These are phyloP conservation scores for Micrastur ruficollis DNA, from an alignment of 2,797 vertebrate genomes.

Conservation along the genomic window DNA sequence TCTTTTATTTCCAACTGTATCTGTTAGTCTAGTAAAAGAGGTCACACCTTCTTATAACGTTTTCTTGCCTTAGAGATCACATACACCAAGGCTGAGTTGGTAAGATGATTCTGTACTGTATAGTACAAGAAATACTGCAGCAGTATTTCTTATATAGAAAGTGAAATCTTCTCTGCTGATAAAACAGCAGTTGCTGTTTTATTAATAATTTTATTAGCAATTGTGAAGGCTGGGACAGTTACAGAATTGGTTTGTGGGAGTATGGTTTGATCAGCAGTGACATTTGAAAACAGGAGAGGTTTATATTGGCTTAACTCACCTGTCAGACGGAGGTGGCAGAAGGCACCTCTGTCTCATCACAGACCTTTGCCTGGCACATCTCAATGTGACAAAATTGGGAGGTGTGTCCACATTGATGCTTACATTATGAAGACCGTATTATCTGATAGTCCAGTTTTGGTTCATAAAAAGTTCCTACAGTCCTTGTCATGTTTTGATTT, in stretches of 20 bases:
- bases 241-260: not conserved
- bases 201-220: not conserved
- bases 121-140: not conserved
- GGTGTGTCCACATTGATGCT: not conserved
- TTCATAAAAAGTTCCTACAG: not conserved
- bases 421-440: accelerated
- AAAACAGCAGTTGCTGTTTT: not conserved
- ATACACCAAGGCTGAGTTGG: not conserved
- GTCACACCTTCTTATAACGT: not conserved
- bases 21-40: not conserved
- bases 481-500: not conserved
- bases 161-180: not conserved
- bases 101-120: not conserved
- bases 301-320: not conserved
- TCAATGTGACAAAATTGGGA: not conserved
- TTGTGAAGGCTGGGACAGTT: not conserved
- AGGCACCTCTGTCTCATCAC: not conserved
- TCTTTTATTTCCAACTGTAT: not conserved
- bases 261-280: not conserved
- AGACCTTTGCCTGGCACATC: not conserved
- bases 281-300: not conserved
- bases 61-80: not conserved
- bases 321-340: not conserved
- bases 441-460: not conserved
- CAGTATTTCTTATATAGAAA: not conserved